These are phyloP conservation scores for Caenorhabditis uteleia DNA, from an alignment of 2,888 invertebrate species.

Conservation along the genomic window DNA sequence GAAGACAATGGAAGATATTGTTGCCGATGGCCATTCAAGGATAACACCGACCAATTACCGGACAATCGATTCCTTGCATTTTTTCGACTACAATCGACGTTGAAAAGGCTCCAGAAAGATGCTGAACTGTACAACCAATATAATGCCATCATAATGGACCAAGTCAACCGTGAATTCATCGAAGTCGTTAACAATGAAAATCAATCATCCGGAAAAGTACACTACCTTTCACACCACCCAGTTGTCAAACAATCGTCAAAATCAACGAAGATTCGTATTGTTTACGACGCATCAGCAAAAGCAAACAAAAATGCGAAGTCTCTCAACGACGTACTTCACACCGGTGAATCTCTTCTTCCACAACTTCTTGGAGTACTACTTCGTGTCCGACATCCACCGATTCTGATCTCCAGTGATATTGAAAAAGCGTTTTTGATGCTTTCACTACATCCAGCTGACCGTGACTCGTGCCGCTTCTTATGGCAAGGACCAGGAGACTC, in stretches of 20 bases:
- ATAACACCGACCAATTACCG: too few relatives aligned
- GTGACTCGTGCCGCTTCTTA: conserved; percentile 41
- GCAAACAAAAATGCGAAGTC: background rate
- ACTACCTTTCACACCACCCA: conserved; percentile 45
- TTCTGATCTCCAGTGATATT: conserved; percentile 39
- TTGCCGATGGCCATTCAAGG: too few relatives aligned
- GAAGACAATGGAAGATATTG: too few relatives aligned
- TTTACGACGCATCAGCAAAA: conserved; percentile 43
- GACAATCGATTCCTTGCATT: too few relatives aligned
- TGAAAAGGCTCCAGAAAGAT: too few relatives aligned
- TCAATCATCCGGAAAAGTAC: too few relatives aligned
- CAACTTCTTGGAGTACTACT: conserved; percentile 37
- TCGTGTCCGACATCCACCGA: conserved; percentile 12
- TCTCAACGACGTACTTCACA: conserved; percentile 42
- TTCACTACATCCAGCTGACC: conserved; percentile 22
- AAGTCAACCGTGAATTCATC: too few relatives aligned
- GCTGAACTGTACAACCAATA: too few relatives aligned
- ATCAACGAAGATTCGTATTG: conserved; percentile 49
- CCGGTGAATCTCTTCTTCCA: conserved; percentile 38
- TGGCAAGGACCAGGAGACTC: conserved; percentile 17
- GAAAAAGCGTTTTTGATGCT: conserved; percentile 54
- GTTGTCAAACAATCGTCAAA: conserved; percentile 22
- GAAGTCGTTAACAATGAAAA: too few relatives aligned
- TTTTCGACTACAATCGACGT: too few relatives aligned
- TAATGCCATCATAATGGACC: too few relatives aligned